Evolutionary conservation across 1,140 invertebrate species (phyloP).

Genomic region (Musca domestica): DNA sequence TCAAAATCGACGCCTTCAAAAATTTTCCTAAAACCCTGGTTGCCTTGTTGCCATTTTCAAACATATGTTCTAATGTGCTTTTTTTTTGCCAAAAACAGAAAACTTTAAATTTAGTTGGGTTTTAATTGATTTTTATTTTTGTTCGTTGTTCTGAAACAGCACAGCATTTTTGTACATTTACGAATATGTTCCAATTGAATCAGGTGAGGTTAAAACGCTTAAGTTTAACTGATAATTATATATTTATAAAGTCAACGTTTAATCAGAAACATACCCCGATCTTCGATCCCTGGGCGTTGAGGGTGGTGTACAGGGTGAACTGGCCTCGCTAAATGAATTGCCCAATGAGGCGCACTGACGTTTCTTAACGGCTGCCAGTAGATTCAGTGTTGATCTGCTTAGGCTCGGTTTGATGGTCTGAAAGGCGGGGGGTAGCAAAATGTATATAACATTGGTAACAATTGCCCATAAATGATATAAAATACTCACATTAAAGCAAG

Average conservation of each 20-base stretch:
- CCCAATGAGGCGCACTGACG: slow-evolving; percentile 51
- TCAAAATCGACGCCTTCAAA: too few relatives aligned
- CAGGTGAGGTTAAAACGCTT: too few relatives aligned
- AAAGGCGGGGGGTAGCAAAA: neutral
- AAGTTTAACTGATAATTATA: neutral
- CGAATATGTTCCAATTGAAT: too few relatives aligned
- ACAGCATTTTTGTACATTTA: slow-evolving; percentile 11
- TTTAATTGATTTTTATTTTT: neutral
- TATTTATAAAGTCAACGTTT: neutral
- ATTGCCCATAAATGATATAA: neutral
- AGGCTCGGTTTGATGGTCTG: slow-evolving; percentile 54
- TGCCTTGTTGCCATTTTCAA: too few relatives aligned
- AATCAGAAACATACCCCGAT: slow-evolving; percentile 43
- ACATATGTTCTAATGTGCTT: neutral
- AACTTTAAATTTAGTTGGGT: neutral
- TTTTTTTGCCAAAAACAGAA: neutral
- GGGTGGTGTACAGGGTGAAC: slow-evolving; percentile 52
- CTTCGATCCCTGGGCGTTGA: slow-evolving; percentile 52
- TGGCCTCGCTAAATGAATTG: slow-evolving; percentile 50
- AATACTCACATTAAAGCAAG: slow-evolving; percentile 59
- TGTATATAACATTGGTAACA: neutral
- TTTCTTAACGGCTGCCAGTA: slow-evolving; percentile 52
- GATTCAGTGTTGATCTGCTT: slow-evolving; percentile 49
- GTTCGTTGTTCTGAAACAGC: neutral
- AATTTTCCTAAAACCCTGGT: too few relatives aligned